These are phyloP conservation scores for Dendrolimus houi DNA, from an alignment of 2,888 invertebrate genomes.

Conservation along the genomic window DNA sequence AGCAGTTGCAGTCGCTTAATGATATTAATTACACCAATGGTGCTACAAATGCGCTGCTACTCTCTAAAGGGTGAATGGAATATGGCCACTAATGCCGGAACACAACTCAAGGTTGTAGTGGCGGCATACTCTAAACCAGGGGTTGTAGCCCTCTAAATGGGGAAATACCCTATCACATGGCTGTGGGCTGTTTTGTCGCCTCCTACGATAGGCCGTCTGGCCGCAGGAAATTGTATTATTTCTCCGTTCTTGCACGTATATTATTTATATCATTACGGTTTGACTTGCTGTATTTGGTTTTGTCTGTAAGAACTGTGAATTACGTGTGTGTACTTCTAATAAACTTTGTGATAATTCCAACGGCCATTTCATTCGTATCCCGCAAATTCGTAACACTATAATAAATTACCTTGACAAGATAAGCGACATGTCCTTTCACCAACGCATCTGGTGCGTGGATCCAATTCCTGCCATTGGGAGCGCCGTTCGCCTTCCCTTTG, in stretches of 20 bases:
- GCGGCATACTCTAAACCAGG: neutral
- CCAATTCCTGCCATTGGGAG: conserved; percentile 80
- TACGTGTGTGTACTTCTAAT: no score
- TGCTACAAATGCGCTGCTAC: no score
- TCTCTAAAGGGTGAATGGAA: neutral
- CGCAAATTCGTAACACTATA: no score
- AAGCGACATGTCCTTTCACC: conserved; percentile 96
- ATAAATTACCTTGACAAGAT: conserved; percentile 91
- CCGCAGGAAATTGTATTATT: neutral
- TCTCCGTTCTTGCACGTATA: neutral
- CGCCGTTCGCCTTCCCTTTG: conserved; percentile 65
- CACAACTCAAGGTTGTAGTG: neutral
- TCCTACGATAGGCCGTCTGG: neutral
- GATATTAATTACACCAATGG: no score
- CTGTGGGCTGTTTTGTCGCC: neutral
- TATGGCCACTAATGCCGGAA: neutral
- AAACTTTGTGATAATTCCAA: no score
- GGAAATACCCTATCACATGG: neutral
- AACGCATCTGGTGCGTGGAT: conserved; percentile 95
- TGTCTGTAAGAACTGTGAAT: no score
- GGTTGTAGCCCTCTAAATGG: neutral
- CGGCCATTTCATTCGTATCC: no score
- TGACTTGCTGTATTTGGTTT: no score
- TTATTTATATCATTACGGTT: neutral
- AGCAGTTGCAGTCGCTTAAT: no score